Evolutionary conservation across 2,113 vertebrate genomes (phyloP).

Genomic region (human (Homo sapiens)): DNA sequence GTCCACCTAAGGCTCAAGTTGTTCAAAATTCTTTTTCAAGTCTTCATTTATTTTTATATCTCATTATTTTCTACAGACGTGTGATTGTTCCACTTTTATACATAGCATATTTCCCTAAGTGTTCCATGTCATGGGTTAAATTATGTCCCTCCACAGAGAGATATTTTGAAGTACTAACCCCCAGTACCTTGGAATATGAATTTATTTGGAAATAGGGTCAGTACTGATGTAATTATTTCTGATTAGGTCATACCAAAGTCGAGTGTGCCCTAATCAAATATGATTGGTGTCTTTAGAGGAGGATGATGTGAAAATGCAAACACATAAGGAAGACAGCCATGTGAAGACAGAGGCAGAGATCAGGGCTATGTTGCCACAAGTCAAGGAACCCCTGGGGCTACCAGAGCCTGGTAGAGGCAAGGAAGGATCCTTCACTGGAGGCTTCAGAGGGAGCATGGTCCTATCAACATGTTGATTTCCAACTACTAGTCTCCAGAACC

Average conservation of each 20-base stretch:
- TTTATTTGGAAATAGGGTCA: neutral
- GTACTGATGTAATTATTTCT: neutral
- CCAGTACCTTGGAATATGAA: neutral
- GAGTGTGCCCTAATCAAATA: neutral
- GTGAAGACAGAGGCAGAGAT: neutral
- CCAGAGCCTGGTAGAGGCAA: neutral
- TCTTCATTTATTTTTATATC: neutral
- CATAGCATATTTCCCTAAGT: neutral
- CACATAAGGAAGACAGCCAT: neutral
- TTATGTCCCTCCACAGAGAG: too few relatives aligned
- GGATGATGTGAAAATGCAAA: neutral
- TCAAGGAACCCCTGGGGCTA: neutral
- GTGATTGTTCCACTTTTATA: neutral
- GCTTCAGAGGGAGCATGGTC: accelerated
- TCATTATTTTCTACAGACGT: neutral
- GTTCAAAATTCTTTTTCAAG: neutral
- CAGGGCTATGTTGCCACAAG: too few relatives aligned
- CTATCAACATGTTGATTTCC: neutral
- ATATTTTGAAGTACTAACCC: neutral
- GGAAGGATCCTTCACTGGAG: too few relatives aligned
- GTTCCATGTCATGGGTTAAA: neutral
- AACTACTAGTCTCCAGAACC: neutral
- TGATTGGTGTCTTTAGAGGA: neutral
- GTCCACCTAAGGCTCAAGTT: neutral
- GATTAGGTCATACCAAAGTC: neutral